Conservation (phyloP, 1,140 invertebrate genomes). For the Drosophila takahashii region DNA sequence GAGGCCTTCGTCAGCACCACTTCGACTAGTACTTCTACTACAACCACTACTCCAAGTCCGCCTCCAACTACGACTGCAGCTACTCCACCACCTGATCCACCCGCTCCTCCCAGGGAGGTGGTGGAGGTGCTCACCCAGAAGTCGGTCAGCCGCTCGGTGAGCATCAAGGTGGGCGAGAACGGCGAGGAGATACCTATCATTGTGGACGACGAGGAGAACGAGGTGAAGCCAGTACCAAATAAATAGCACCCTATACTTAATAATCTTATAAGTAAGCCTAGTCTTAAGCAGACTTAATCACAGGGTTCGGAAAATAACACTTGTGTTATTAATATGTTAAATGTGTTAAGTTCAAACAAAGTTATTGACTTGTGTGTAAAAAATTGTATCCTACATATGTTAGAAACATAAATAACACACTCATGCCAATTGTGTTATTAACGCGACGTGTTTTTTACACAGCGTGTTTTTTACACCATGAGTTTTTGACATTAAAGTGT, state of each 20-base stretch:
- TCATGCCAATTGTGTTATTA: too few relatives aligned
- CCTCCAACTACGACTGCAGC: conserved; percentile 2
- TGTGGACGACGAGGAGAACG: conserved; percentile 73
- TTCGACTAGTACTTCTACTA: conserved; percentile 9
- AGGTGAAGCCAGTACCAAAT: conserved; percentile 63
- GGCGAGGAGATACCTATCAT: conserved; percentile 80
- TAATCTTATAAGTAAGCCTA: conserved; percentile 7
- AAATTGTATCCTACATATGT: too few relatives aligned
- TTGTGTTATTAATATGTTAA: too few relatives aligned
- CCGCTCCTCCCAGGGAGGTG: conserved; percentile 35
- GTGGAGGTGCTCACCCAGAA: conserved; percentile 79
- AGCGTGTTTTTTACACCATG: too few relatives aligned
- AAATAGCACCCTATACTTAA: neutral
- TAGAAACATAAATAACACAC: too few relatives aligned
- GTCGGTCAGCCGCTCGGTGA: conserved; percentile 79
- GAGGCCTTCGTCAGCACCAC: conserved; percentile 49
- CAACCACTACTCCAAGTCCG: conserved; percentile 1
- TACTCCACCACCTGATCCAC: conserved; percentile 1
- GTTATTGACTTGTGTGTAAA: too few relatives aligned
- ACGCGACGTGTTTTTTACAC: too few relatives aligned
- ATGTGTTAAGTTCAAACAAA: too few relatives aligned
- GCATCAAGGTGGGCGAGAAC: conserved; percentile 78
- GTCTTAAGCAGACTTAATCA: conserved; percentile 9
- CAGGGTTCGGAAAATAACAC: too few relatives aligned
- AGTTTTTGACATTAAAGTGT: too few relatives aligned